Conservation (phyloP, 2,797 vertebrate genomes). For the Notamacropus eugenii region DNA sequence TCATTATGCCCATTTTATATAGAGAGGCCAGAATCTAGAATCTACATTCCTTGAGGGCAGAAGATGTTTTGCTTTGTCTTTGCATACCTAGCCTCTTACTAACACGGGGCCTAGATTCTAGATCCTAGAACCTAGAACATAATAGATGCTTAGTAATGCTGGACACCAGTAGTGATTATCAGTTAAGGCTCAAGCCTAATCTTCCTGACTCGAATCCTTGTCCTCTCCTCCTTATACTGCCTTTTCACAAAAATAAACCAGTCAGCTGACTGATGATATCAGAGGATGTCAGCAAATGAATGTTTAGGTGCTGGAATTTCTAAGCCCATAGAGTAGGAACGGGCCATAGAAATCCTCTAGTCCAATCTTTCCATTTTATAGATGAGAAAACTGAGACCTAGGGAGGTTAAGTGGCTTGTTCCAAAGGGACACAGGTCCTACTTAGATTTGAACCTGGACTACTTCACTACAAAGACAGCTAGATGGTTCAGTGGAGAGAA, state of each 20-base stretch:
- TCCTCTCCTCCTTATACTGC: not conserved
- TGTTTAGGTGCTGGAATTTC: not conserved
- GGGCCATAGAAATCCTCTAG: not conserved
- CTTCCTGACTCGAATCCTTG: not conserved
- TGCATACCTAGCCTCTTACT: not conserved
- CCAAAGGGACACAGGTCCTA: not conserved
- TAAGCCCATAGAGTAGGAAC: not conserved
- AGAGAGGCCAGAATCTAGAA: not conserved
- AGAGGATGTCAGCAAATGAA: not conserved
- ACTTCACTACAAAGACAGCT: not conserved
- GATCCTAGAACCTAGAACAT: not conserved
- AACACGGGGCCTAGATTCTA: not conserved
- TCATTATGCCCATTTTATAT: not conserved
- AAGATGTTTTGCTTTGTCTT: not conserved
- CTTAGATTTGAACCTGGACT: not conserved
- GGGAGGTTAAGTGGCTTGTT: constrained; percentile 22
- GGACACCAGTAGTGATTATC: not conserved
- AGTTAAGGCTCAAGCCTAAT: not conserved
- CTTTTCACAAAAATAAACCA: not conserved
- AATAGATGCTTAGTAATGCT: not conserved
- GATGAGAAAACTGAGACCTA: not conserved
- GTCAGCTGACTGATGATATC: not conserved
- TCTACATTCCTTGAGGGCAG: not conserved
- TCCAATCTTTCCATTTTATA: constrained; percentile 8
- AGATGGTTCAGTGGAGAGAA: not conserved